phyloP scores from a whole-genome alignment of 2,797 vertebrate genomes.

The Peromyscus aztecus region DNA sequence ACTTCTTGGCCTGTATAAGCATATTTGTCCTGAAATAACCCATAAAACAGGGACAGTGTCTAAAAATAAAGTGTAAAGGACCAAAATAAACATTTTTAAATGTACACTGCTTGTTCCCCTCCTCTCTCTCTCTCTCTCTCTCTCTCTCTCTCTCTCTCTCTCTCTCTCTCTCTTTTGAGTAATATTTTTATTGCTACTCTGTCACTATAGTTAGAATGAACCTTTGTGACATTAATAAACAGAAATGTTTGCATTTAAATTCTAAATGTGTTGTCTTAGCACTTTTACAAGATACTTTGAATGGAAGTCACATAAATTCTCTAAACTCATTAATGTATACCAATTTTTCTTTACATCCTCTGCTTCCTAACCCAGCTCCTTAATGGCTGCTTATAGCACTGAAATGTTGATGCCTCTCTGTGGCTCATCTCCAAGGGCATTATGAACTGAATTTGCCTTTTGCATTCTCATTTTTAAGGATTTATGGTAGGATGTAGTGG shows the following conservation, averaged over 20 bases:
- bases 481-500: slow-evolving; percentile 71
- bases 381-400: slow-evolving; percentile 70
- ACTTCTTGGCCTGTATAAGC: slow-evolving; percentile 25
- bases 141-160: not conserved
- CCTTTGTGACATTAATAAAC: slow-evolving; percentile 51
- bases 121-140: not conserved
- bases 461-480: slow-evolving; percentile 69
- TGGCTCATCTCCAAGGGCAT: slow-evolving; percentile 76
- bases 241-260: slow-evolving; percentile 65
- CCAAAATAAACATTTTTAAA: not conserved
- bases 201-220: slow-evolving; percentile 26
- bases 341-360: slow-evolving; percentile 65
- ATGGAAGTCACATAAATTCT: slow-evolving; percentile 70
- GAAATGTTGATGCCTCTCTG: slow-evolving; percentile 67
- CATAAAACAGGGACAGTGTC: not conserved
- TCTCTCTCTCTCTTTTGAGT: not conserved
- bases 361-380: slow-evolving; percentile 48
- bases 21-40: slow-evolving; percentile 31
- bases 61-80: slow-evolving; percentile 25
- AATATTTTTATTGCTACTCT: not conserved
- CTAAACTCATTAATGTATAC: slow-evolving; percentile 72
- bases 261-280: slow-evolving; percentile 38
- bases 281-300: slow-evolving; percentile 45
- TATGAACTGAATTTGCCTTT: slow-evolving; percentile 74
- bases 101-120: not conserved